Evolutionary conservation across 2,797 vertebrate species (phyloP), one percentile per base, ranked within the genome.

Genomic region (Argentina silus): DNA sequence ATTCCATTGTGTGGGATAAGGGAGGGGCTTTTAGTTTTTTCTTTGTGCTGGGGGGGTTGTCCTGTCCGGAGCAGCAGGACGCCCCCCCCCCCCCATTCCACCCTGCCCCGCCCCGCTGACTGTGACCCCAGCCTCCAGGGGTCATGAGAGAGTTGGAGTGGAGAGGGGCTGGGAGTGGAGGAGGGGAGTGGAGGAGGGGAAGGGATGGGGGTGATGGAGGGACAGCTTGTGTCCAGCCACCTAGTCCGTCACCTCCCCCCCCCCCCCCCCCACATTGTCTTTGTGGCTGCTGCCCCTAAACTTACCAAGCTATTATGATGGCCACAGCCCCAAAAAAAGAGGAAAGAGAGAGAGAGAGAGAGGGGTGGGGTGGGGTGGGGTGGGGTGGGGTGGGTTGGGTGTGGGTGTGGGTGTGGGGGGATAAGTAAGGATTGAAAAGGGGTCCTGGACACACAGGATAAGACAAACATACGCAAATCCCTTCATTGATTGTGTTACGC

Each of bases 91-190:
- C 84, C 85, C 87, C n/a, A n/a, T n/a, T 21, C 19, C 19, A 15
- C 50, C 50, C 88, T 81, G 81, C 81, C 69, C 76, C 6, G 77
- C 80, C 76, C 70, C 77, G 74, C 60, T 65, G 63, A 78, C 76
- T 53, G 70, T 85, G 85, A 92, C 89, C 87, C 78, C 60, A 85
- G 77, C 76, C 81, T 79, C 89, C 67, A 62, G 78, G 85, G 91
- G 91, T 91, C 89, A 90, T 91, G 88, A 86, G 90, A 90, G 90
- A 92, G 85, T 88, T 90, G 88, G 74, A 73, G 83, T 89, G 90
- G 90, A 92, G 84, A 87, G 15, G 51, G 50, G 42, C 12, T 50
- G 7, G 51, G 10, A 27, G 27, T 70, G 83, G 51, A 14, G 51
- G 43, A 36, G 10, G 36, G 53, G 36, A 53, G 53, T 75, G 67